Conservation (phyloP, 2,888 invertebrate species). For the Adineta ricciae region DNA sequence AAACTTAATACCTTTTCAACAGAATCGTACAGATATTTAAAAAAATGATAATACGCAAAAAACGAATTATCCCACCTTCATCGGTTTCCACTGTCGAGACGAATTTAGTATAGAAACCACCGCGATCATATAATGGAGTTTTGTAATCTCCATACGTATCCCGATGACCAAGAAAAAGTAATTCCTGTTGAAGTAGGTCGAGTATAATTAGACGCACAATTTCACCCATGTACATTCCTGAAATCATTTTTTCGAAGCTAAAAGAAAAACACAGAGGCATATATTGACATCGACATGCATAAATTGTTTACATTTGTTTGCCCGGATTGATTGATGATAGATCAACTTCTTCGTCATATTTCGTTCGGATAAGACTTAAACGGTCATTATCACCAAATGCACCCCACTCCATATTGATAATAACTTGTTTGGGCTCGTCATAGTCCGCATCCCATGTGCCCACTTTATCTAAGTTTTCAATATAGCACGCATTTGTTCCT, state of each 20-base stretch:
- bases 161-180: slow-evolving; percentile 34
- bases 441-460: slow-evolving; percentile 63
- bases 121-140: slow-evolving; percentile 28
- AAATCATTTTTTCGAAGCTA: slow-evolving; percentile 35
- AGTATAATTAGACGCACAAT: slow-evolving; percentile 33
- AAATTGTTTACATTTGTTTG: slow-evolving; percentile 58
- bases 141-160: slow-evolving; percentile 31
- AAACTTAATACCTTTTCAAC: slow-evolving; percentile 24
- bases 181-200: slow-evolving; percentile 31
- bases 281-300: neutral
- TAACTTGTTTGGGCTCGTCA: slow-evolving; percentile 57
- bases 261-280: neutral
- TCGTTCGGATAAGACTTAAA: slow-evolving; percentile 72
- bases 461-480: slow-evolving; percentile 73
- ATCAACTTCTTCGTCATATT: slow-evolving; percentile 67
- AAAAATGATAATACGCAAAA: neutral
- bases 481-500: slow-evolving; percentile 87
- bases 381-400: slow-evolving; percentile 84
- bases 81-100: slow-evolving; percentile 34
- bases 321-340: slow-evolving; percentile 65
- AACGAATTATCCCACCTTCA: neutral
- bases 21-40: neutral
- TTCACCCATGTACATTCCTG: slow-evolving; percentile 35
- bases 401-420: slow-evolving; percentile 94
- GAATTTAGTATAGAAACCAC: slow-evolving; percentile 34